Evolutionary conservation across 2,888 invertebrate genomes (phyloP).

Genomic region (Megamerina dolium): DNA sequence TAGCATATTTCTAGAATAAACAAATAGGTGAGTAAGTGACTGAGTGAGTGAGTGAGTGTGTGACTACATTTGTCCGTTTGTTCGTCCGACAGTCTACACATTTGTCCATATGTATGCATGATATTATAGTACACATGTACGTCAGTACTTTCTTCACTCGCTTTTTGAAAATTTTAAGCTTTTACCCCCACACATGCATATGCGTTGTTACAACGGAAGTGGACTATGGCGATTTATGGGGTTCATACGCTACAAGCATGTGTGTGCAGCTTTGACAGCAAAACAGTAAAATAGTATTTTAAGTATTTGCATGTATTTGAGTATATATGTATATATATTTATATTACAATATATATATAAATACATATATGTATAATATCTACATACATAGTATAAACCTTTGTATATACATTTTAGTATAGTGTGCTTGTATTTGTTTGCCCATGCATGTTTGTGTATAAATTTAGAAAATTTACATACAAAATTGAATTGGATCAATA

Average conservation of each 20-base stretch:
- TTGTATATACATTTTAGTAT: no score
- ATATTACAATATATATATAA: no score
- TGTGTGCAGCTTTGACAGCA: no score
- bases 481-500: conserved; percentile 36
- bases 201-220: conserved; percentile 4
- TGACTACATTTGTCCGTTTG: no score
- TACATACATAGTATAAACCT: no score
- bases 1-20: no score
- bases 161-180: conserved; percentile 8
- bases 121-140: no score
- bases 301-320: conserved; percentile 11
- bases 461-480: conserved; percentile 34
- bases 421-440: conserved; percentile 5
- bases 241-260: no score
- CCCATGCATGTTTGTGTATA: conserved; percentile 14
- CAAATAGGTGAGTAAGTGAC: no score
- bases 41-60: no score
- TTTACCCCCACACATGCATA: background rate
- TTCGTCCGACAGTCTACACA: background rate
- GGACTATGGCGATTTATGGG: conserved; percentile 8
- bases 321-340: background rate
- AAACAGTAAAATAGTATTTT: no score
- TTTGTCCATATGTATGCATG: background rate
- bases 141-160: conserved; percentile 8
- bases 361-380: no score